Conservation (phyloP, 2,888 invertebrate genomes). For the Miltochrista miniata region DNA sequence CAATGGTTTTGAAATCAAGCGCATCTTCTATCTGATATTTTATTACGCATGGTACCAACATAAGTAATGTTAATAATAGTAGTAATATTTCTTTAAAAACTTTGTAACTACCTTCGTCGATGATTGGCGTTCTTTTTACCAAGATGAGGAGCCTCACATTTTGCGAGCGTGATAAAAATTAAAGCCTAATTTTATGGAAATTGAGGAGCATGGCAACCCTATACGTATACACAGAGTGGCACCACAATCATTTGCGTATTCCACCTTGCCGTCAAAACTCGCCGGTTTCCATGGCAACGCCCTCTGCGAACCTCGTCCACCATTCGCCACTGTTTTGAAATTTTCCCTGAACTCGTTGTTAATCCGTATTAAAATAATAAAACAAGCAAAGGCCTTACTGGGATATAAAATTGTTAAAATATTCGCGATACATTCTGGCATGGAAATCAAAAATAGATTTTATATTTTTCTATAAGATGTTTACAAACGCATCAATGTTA, state of each 20-base stretch:
- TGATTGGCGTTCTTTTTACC: neutral
- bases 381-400: slow-evolving; percentile 59
- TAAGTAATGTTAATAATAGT: too few species aligned
- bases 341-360: slow-evolving; percentile 64
- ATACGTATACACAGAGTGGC: slow-evolving; percentile 48
- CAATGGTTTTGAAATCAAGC: too few species aligned
- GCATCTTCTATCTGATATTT: too few species aligned
- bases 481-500: neutral
- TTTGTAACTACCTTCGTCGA: too few species aligned
- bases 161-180: neutral
- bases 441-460: slow-evolving; percentile 26
- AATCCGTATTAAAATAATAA: slow-evolving; percentile 75
- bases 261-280: slow-evolving; percentile 70
- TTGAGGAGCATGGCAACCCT: slow-evolving; percentile 22
- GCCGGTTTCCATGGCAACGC: slow-evolving; percentile 74
- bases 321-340: slow-evolving; percentile 70
- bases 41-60: too few species aligned
- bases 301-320: slow-evolving; percentile 64
- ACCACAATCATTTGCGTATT: slow-evolving; percentile 57
- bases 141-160: neutral
- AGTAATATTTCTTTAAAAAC: too few species aligned
- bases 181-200: slow-evolving; percentile 9
- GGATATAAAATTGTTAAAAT: slow-evolving; percentile 48
- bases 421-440: slow-evolving; percentile 43
- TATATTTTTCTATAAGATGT: slow-evolving; percentile 22